phyloP scores from a whole-genome alignment of 2,888 invertebrate species.

The Hofmannophila pseudospretella region DNA sequence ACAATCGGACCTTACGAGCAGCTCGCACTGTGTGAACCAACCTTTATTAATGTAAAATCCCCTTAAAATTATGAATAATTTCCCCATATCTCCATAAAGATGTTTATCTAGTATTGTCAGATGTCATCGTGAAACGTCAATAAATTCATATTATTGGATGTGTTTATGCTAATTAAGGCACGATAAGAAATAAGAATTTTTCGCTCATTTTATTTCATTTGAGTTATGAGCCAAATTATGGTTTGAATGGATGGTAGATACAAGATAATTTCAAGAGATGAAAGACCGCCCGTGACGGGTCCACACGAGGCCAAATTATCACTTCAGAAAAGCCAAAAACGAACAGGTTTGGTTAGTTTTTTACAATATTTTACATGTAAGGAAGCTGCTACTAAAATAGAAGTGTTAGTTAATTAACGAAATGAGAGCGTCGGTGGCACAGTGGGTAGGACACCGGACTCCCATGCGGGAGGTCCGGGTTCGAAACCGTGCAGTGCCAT shows the following conservation, averaged over 20 bases:
- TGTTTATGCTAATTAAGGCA: constrained; percentile 3
- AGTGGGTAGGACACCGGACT: no score
- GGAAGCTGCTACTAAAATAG: no score
- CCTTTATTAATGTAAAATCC: neutral
- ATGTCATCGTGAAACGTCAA: neutral
- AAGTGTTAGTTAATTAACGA: no score
- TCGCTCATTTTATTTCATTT: neutral
- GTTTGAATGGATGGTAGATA: neutral
- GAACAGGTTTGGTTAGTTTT: no score
- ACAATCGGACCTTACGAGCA: no score
- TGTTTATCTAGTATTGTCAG: constrained; percentile 4
- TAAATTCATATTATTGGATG: constrained; percentile 4
- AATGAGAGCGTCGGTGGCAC: no score
- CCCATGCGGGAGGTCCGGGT: no score
- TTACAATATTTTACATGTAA: no score
- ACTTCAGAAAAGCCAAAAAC: neutral
- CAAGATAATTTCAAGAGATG: constrained; percentile 2
- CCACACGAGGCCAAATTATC: neutral
- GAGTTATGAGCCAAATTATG: neutral
- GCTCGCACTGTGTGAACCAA: no score
- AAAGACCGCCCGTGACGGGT: neutral
- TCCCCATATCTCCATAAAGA: neutral
- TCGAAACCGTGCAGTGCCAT: no score
- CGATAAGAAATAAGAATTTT: constrained; percentile 5
- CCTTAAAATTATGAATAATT: constrained; percentile 4